A percentile compares a stretch with the other conserved stretches of the same genome.
Evolutionary conservation across 2,888 invertebrate species (phyloP).

Genomic region (Hyposoter dolosus): DNA sequence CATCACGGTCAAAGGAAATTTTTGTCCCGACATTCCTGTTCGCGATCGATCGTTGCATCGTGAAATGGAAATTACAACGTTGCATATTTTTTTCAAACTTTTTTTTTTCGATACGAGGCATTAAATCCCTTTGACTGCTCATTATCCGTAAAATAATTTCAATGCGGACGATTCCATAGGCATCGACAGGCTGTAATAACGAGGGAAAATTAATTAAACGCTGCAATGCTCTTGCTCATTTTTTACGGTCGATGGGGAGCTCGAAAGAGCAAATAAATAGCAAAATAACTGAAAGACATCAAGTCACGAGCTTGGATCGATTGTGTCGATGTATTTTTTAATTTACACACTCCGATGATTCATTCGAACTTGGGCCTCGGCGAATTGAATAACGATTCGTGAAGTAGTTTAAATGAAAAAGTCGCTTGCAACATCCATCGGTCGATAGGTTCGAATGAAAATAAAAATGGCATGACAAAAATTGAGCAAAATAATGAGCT

Average conservation of each 20-base stretch:
- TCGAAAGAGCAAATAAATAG: conserved; percentile 53
- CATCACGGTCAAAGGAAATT: neutral
- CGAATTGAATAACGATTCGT: conserved; percentile 23
- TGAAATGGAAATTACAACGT: neutral
- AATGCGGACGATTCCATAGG: conserved; percentile 22
- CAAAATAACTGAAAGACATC: conserved; percentile 12
- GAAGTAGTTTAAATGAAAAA: conserved; percentile 10
- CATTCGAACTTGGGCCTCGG: conserved; percentile 32
- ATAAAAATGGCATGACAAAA: neutral
- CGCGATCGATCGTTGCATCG: neutral
- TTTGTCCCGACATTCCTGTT: neutral
- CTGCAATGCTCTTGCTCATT: conserved; percentile 3
- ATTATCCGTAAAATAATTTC: neutral
- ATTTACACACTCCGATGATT: conserved; percentile 28
- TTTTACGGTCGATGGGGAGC: conserved; percentile 37
- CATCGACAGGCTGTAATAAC: conserved; percentile 27
- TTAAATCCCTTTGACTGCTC: neutral
- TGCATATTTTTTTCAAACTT: neutral
- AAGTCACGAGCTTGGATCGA: conserved; percentile 16
- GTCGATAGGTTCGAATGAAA: conserved; percentile 6
- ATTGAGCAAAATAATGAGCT: neutral
- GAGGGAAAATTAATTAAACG: conserved; percentile 47
- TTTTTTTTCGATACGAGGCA: neutral
- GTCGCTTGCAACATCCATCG: neutral
- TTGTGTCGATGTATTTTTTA: conserved; percentile 25